Base-by-base conservation (phyloP, 2,113 vertebrate species). In the Camelus bactrianus region DNA sequence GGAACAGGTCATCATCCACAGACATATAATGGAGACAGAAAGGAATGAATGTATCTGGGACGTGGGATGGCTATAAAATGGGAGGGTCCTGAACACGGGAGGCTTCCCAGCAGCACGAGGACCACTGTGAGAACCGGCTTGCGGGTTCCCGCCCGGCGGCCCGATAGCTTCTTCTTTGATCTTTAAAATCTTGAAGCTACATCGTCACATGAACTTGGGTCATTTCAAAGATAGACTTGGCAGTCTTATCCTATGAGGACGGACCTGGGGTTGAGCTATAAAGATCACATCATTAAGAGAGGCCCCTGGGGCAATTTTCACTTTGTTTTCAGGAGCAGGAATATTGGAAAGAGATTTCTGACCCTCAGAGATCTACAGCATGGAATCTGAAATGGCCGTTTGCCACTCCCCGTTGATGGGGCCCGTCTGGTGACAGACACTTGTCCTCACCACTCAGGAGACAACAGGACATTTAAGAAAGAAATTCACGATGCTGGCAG, bases 371-470 rank as follows among this genome's bases (percentile, higher is more conserved):
- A 8, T 17, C 22, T 13, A 6, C 52, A 0, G 10, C n/a, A 2
- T 4, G 38, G 50, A 13, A 14, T 26, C 54, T 28, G 26, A 8
- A 35, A 8, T 0, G 24, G 6, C 5, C 8, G 0, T 35, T 26
- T 42, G 38, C 75, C 50, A 8, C 10, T 20, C 10, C 24, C 16
- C 2, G 24, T 24, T 17, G 26, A 12, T 0, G 46, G 19, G 56
- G 6, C 1, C 79, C 65, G 26, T 32, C 82, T 30, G 24, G 15
- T 30, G 46, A 30, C 0, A 1, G 10, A 52, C 46, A 9, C 46
- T 26, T 22, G 30, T 35, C 38, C 80, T 65, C 60, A 22, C 58
- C 48, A 46, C 7, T 6, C 13, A 26, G 46, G 32, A 32, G 32
- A 8, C 35, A 24, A 8, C 0, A n/a, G 72, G 30, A 48, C 48